Evolutionary conservation across 2,888 invertebrate genomes (phyloP).

Genomic region (Mesorhabditis spiculigera): DNA sequence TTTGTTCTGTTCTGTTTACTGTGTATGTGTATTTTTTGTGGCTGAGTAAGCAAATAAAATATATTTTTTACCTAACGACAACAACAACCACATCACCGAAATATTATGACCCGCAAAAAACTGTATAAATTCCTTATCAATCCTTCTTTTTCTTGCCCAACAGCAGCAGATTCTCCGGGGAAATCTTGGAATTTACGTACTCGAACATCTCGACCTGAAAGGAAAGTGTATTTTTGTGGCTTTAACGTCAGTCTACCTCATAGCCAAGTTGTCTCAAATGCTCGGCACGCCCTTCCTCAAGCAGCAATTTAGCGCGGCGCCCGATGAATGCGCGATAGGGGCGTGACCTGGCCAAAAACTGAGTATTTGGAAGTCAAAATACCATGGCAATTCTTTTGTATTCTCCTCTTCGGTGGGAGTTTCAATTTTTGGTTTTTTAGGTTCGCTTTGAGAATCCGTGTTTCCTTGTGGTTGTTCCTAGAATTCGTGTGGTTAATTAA

Average conservation of each 20-base stretch:
- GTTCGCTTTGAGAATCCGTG: not conserved
- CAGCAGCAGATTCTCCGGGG: constrained; percentile 52
- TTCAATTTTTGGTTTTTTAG: not conserved
- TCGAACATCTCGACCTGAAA: constrained; percentile 22
- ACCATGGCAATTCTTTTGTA: too few species aligned
- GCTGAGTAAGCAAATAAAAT: too few species aligned
- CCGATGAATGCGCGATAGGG: constrained; percentile 28
- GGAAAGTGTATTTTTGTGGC: not conserved
- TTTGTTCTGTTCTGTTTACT: too few species aligned
- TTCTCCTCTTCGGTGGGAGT: not conserved
- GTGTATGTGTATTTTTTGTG: too few species aligned
- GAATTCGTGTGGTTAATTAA: too few species aligned
- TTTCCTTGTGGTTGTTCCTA: not conserved
- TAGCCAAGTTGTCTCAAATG: constrained; percentile 36
- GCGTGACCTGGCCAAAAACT: not conserved
- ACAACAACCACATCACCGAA: too few species aligned
- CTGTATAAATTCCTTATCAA: not conserved
- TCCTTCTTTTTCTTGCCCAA: constrained; percentile 19
- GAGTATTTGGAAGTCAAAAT: not conserved
- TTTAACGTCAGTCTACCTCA: constrained; percentile 18
- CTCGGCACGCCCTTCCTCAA: constrained; percentile 44
- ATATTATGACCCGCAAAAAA: constrained; percentile 1
- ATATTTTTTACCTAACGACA: too few species aligned
- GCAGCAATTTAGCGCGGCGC: constrained; percentile 37
- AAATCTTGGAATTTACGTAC: constrained; percentile 36